Conservation (phyloP, 2,797 vertebrate species). For the Danio kyathit region DNA sequence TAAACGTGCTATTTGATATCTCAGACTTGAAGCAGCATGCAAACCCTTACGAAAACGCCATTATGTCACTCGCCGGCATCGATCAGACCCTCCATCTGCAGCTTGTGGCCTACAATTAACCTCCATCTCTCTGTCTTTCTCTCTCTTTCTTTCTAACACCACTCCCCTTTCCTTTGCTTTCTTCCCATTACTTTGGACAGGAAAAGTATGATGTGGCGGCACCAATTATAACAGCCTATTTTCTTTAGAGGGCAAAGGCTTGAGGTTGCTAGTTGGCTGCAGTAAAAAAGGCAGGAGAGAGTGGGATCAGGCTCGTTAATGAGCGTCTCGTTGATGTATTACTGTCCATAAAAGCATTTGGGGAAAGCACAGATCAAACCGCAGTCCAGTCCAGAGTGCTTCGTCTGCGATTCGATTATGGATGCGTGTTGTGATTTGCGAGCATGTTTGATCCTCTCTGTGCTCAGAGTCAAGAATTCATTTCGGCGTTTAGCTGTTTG, state of each 20-base stretch:
- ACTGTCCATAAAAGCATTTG: constrained; percentile 19
- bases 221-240: constrained; percentile 53
- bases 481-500: constrained; percentile 20
- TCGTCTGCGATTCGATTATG: background rate
- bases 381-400: background rate
- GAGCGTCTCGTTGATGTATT: constrained; percentile 33
- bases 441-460: background rate
- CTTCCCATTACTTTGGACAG: constrained; percentile 23
- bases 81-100: background rate
- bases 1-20: constrained; percentile 27
- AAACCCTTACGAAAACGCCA: constrained; percentile 13
- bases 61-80: constrained; percentile 21
- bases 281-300: constrained; percentile 33
- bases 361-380: background rate
- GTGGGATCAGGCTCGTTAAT: constrained; percentile 26
- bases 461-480: background rate
- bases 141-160: background rate
- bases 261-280: constrained; percentile 39
- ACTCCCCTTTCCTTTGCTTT: background rate
- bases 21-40: background rate
- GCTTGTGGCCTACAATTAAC: constrained; percentile 18
- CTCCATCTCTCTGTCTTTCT: background rate
- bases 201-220: constrained; percentile 36
- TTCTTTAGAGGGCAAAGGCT: constrained; percentile 39
- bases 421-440: background rate